Conservation (phyloP, 2,888 invertebrate species). For the Cancer borealis region DNA sequence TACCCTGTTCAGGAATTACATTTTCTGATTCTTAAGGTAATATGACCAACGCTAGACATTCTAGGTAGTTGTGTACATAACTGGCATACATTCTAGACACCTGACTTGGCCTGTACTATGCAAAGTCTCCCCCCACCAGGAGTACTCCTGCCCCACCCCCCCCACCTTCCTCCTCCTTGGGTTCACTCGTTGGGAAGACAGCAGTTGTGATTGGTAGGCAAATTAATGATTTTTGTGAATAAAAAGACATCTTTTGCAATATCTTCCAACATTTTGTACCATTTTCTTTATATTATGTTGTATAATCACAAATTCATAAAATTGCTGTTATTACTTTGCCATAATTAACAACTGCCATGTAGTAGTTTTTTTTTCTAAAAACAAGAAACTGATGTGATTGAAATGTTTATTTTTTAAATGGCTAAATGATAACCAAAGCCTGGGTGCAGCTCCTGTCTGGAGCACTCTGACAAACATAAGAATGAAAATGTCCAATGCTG, state of each 20-base stretch:
- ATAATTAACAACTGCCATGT: conserved; percentile 44
- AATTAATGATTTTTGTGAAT: background rate
- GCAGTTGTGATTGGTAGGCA: conserved; percentile 12
- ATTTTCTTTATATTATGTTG: conserved; percentile 48
- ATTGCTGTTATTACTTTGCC: conserved; percentile 44
- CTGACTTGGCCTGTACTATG: conserved; percentile 69
- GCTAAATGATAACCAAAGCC: conserved; percentile 58
- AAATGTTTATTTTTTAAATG: background rate
- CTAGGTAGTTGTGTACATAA: conserved; percentile 69
- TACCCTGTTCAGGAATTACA: conserved; percentile 48
- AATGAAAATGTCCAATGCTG: conserved; percentile 73
- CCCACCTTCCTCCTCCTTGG: conserved; percentile 51
- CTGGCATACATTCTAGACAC: conserved; percentile 62
- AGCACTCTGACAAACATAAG: conserved; percentile 54
- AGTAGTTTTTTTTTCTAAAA: conserved; percentile 25
- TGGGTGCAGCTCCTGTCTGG: conserved; percentile 57
- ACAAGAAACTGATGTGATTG: background rate
- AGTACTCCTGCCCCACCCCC: conserved; percentile 28
- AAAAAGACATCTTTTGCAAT: conserved; percentile 21
- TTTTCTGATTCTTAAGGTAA: conserved; percentile 52
- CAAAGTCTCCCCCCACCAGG: conserved; percentile 56
- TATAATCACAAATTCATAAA: conserved; percentile 29
- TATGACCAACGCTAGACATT: conserved; percentile 66
- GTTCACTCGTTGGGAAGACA: conserved; percentile 51
- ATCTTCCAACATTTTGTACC: background rate